Evolutionary conservation across 2,113 vertebrate species (phyloP).

Genomic region (Pantherophis guttatus): DNA sequence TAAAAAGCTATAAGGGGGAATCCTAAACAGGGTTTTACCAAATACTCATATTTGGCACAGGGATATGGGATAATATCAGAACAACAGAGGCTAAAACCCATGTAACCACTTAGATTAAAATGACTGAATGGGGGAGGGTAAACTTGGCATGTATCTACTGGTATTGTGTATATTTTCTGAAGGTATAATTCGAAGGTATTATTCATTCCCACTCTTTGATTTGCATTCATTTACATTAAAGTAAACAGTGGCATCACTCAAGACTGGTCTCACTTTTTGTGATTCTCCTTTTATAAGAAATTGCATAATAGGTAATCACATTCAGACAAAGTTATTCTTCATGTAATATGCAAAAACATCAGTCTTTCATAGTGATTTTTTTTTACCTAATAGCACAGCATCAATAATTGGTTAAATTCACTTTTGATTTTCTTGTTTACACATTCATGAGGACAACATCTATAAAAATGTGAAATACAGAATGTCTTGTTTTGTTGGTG

Average conservation of each 20-base stretch:
- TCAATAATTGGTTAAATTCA: neutral
- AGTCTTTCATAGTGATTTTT: neutral
- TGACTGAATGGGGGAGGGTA: neutral
- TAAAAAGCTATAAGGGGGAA: neutral
- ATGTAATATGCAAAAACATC: neutral
- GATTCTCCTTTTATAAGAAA: neutral
- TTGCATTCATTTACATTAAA: neutral
- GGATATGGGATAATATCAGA: neutral
- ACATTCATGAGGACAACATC: neutral
- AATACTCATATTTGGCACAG: neutral
- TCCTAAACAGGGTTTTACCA: neutral
- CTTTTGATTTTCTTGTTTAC: neutral
- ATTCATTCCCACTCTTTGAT: neutral
- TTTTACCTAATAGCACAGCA: neutral
- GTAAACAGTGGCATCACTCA: neutral
- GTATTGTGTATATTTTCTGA: neutral
- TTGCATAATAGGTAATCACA: neutral
- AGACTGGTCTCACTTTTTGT: neutral
- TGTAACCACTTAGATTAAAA: neutral
- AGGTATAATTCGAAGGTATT: neutral
- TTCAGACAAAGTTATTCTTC: neutral
- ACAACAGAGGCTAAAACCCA: neutral
- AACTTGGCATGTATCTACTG: neutral
- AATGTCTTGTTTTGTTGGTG: neutral
- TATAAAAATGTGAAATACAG: neutral